Evolutionary conservation across 2,797 vertebrate species (phyloP).

Genomic region (Chromobotia macracanthus): DNA sequence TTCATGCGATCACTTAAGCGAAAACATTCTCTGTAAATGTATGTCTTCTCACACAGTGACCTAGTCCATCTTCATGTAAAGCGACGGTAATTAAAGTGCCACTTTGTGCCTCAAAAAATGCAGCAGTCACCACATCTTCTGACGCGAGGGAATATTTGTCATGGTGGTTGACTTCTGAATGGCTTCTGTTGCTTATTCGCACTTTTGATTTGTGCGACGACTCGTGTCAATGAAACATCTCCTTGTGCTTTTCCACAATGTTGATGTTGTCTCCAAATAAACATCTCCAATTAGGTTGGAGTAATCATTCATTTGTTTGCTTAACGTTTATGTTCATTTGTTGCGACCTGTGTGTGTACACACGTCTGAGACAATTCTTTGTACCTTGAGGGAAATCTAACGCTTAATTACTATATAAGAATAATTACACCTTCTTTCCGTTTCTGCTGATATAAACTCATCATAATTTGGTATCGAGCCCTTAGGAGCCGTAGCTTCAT

Average conservation of each 20-base stretch:
- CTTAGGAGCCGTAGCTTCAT: slow-evolving; percentile 60
- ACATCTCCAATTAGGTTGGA: slow-evolving; percentile 34
- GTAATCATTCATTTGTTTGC: slow-evolving; percentile 44
- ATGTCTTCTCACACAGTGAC: slow-evolving; percentile 64
- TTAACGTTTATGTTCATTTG: slow-evolving; percentile 13
- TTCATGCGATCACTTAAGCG: slow-evolving; percentile 36
- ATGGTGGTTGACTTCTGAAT: slow-evolving; percentile 40
- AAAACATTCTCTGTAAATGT: slow-evolving; percentile 37
- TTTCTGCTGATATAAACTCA: slow-evolving; percentile 43
- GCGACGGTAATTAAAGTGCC: slow-evolving; percentile 67
- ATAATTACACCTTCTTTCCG: slow-evolving; percentile 70
- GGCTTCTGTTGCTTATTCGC: slow-evolving; percentile 54
- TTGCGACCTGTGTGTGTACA: background rate
- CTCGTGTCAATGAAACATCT: slow-evolving; percentile 24
- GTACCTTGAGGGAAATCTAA: slow-evolving; percentile 41
- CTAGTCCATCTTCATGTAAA: slow-evolving; percentile 61
- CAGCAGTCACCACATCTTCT: slow-evolving; percentile 60
- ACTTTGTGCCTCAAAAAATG: slow-evolving; percentile 50
- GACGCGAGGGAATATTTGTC: slow-evolving; percentile 52
- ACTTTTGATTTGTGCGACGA: slow-evolving; percentile 30
- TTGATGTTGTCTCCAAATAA: background rate
- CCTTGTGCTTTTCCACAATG: background rate
- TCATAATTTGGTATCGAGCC: slow-evolving; percentile 51
- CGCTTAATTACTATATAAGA: slow-evolving; percentile 65
- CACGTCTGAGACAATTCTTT: background rate